Conservation (phyloP, 2,113 vertebrate genomes). For the Phoenicopterus ruber region DNA sequence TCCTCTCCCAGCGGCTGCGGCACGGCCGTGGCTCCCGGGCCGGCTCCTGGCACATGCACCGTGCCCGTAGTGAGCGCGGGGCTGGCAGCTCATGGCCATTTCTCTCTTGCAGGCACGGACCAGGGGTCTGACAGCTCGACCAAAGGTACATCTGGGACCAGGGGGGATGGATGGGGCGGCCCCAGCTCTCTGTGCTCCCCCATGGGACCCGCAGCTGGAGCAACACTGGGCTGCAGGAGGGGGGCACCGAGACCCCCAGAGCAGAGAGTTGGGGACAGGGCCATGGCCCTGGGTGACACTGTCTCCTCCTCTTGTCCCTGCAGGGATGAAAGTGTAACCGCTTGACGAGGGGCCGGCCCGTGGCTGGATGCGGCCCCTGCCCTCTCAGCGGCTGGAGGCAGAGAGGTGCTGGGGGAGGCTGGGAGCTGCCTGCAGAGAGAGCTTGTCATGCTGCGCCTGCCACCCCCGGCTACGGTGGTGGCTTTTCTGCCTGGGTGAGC, state of each 20-base stretch:
- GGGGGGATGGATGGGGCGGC: background rate
- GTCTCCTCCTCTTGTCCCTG: background rate
- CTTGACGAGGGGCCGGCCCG: background rate
- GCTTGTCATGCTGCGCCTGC: background rate
- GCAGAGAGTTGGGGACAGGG: background rate
- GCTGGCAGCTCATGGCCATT: background rate
- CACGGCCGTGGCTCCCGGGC: no score
- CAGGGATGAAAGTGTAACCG: background rate
- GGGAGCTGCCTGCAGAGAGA: background rate
- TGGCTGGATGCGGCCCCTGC: no score
- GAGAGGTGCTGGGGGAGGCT: background rate
- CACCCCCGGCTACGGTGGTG: background rate
- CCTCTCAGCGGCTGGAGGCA: background rate
- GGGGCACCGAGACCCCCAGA: background rate
- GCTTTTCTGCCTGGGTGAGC: background rate
- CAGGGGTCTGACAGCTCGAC: rapidly evolving
- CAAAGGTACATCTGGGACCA: background rate
- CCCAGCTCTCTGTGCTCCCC: background rate
- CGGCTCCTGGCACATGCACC: background rate
- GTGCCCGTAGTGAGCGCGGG: background rate
- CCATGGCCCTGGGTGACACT: background rate
- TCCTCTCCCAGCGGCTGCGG: background rate
- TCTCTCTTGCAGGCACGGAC: background rate
- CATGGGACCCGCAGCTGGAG: no score
- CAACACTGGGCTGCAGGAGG: background rate